These are phyloP conservation scores for Pterostichus madidus DNA, from an alignment of 2,888 invertebrate species.

Conservation along the genomic window DNA sequence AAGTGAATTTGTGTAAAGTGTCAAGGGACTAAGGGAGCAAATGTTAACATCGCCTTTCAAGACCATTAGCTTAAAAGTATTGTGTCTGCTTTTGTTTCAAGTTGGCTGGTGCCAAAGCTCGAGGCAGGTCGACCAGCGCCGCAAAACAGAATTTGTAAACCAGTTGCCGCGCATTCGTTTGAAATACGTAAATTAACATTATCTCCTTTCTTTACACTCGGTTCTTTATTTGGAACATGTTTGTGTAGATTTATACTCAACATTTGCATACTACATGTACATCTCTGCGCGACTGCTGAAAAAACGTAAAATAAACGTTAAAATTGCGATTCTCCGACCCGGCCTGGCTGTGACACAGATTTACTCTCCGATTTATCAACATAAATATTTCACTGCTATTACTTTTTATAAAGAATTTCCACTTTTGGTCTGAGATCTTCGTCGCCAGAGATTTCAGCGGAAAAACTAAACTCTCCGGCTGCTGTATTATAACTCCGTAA, in stretches of 20 bases:
- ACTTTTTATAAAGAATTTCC: conserved; percentile 52
- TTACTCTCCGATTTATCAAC: conserved; percentile 59
- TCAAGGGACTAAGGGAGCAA: neutral
- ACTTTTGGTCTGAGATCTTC: conserved; percentile 19
- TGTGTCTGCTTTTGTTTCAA: conserved; percentile 1
- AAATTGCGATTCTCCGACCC: conserved; percentile 41
- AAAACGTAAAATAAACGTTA: conserved; percentile 59
- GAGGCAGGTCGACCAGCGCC: neutral
- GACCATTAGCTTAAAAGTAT: conserved; percentile 4
- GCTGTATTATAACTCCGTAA: neutral
- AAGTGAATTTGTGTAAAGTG: neutral
- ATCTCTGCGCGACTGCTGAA: conserved; percentile 31
- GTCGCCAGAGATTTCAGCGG: neutral
- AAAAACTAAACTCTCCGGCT: neutral
- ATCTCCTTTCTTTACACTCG: conserved; percentile 44
- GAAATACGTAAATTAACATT: conserved; percentile 57
- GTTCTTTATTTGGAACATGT: conserved; percentile 52
- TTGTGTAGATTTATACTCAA: conserved; percentile 56
- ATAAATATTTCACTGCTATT: conserved; percentile 58
- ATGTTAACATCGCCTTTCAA: conserved; percentile 11
- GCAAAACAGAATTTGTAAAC: too few relatives aligned
- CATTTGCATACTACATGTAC: conserved; percentile 59
- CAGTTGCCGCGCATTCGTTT: conserved; percentile 22
- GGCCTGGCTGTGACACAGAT: conserved; percentile 50
- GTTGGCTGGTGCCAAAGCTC: neutral